phyloP scores from a whole-genome alignment of 2,888 invertebrate species.

The Dexiosoma caninum region DNA sequence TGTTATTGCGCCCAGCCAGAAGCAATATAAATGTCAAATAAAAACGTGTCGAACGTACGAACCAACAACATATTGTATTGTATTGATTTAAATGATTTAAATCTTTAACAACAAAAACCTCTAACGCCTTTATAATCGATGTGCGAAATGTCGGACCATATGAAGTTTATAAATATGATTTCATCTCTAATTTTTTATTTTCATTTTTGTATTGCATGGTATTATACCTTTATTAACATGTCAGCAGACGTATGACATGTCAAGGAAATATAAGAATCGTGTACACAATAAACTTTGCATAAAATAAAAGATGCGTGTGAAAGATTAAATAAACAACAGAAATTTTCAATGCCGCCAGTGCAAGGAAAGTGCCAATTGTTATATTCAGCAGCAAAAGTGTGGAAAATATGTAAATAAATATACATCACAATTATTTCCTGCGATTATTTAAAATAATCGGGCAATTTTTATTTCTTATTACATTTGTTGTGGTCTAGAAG shows the following conservation, averaged over 20 bases:
- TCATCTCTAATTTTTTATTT: neutral
- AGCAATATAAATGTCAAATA: slow-evolving; percentile 47
- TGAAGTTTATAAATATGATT: slow-evolving; percentile 16
- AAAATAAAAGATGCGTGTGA: slow-evolving; percentile 29
- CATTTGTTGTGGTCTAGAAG: no score
- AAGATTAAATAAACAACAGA: slow-evolving; percentile 27
- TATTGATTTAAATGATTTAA: slow-evolving; percentile 26
- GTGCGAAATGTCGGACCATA: slow-evolving; percentile 25
- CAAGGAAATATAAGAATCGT: slow-evolving; percentile 27
- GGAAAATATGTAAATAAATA: no score
- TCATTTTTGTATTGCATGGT: no score
- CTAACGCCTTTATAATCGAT: slow-evolving; percentile 43
- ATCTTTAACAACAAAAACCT: slow-evolving; percentile 33
- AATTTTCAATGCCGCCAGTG: no score
- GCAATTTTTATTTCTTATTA: no score
- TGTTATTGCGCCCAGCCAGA: slow-evolving; percentile 1
- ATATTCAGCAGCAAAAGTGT: no score
- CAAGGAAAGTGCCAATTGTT: no score
- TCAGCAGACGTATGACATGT: slow-evolving; percentile 31
- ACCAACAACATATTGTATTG: no score
- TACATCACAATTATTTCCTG: no score
- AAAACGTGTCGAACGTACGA: slow-evolving; percentile 23
- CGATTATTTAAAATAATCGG: no score
- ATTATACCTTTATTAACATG: slow-evolving; percentile 1
- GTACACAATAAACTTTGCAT: slow-evolving; percentile 25